Percentiles rank a stretch among this genome's conserved stretches.
Conservation (phyloP, 2,888 invertebrate species). For the Trichogramma dendrolimi region DNA sequence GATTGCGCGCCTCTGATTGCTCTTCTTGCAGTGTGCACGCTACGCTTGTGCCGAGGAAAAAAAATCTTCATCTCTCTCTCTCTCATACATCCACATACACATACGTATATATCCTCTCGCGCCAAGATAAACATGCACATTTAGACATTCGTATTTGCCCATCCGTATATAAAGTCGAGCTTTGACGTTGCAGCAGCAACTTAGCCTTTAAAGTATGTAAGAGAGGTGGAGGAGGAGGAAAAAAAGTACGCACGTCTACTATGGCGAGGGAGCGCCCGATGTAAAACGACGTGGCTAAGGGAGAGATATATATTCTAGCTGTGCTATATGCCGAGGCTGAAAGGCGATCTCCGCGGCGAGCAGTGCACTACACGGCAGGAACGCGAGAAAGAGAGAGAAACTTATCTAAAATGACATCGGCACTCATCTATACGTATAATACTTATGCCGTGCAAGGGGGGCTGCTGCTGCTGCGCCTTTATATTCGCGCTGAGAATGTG, state of each 20-base stretch:
- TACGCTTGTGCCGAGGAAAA: too few relatives aligned
- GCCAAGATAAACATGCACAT: conserved; percentile 12
- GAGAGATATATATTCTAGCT: conserved; percentile 22
- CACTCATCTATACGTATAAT: not conserved
- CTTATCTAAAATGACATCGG: conserved; percentile 52
- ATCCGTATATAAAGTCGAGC: not conserved
- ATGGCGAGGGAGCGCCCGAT: conserved; percentile 7
- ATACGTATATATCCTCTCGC: not conserved
- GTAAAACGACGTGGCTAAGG: conserved; percentile 34
- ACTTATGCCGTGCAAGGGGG: too few relatives aligned
- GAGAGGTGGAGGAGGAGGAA: too few relatives aligned
- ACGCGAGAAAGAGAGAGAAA: conserved; percentile 38
- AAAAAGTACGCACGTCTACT: not conserved
- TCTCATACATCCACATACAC: too few relatives aligned
- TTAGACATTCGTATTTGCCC: not conserved
- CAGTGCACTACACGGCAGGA: conserved; percentile 19
- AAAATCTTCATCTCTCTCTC: too few relatives aligned
- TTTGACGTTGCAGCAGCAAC: too few relatives aligned
- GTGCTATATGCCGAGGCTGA: too few relatives aligned
- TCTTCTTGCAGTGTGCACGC: not conserved
- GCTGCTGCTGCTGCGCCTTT: too few relatives aligned
- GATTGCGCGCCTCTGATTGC: conserved; percentile 17
- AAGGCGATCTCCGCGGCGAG: too few relatives aligned
- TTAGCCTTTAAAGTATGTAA: too few relatives aligned
- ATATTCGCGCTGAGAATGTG: not conserved